Percentiles rank a stretch among this genome's conserved stretches.
Conservation (phyloP, 2,888 invertebrate genomes). For the Tortrix viridana region DNA sequence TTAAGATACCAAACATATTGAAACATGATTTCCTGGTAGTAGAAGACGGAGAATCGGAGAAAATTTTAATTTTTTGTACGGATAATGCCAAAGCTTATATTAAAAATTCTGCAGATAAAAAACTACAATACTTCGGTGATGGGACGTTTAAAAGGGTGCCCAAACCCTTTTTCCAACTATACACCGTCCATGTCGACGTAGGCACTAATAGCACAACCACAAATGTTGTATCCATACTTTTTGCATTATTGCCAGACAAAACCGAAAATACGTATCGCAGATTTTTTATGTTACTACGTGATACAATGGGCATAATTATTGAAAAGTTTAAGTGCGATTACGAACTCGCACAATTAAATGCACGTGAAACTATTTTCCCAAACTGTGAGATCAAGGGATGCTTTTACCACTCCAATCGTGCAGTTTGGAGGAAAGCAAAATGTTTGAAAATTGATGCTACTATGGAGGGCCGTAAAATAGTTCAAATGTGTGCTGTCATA, state of each 20-base stretch:
- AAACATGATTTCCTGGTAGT: background rate
- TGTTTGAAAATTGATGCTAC: slow-evolving; percentile 16
- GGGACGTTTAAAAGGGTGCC: slow-evolving; percentile 2
- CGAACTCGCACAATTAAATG: slow-evolving; percentile 30
- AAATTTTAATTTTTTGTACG: too few relatives aligned
- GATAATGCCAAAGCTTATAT: too few relatives aligned
- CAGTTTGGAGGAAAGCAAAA: slow-evolving; percentile 13
- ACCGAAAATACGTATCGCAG: slow-evolving; percentile 24
- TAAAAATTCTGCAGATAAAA: background rate
- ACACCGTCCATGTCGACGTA: slow-evolving; percentile 11
- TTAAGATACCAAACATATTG: background rate
- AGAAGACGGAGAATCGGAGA: background rate
- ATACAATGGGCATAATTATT: slow-evolving; percentile 27
- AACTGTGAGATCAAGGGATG: slow-evolving; percentile 30
- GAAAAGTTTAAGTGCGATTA: slow-evolving; percentile 31
- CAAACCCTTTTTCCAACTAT: slow-evolving; percentile 24
- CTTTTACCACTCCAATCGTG: slow-evolving; percentile 33
- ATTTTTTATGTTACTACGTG: slow-evolving; percentile 30
- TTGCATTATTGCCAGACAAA: slow-evolving; percentile 23
- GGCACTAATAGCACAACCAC: slow-evolving; percentile 7
- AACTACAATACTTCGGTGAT: background rate
- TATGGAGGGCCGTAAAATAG: slow-evolving; percentile 14
- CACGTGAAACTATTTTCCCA: slow-evolving; percentile 27
- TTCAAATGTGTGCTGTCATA: slow-evolving; percentile 10
- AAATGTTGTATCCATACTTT: slow-evolving; percentile 31